Evolutionary conservation across 1,140 invertebrate species (phyloP), one percentile per base, ranked within the genome.

Genomic region (Cecropterus lyciades): DNA sequence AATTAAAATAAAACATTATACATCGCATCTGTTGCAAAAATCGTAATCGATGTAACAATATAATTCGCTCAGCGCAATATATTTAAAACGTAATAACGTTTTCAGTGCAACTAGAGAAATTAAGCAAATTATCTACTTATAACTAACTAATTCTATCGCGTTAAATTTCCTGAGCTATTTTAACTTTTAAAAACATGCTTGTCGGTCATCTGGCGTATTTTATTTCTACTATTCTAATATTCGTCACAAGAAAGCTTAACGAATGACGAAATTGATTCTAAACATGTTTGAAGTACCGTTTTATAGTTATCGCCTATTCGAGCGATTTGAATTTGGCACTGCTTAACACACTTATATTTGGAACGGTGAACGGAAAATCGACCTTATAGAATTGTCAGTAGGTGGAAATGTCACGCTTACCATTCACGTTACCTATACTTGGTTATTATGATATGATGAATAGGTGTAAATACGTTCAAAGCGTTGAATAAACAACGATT

Each of bases 241-340:
- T 51, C 17, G 10, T 51, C 16, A 51, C 11, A 56, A 42, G n/a
- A 30, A 62, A 62, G 48, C 45, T 46, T 9, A 27, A 42, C 27
- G 13, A 62, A 49, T 62, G 57, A 62, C 27, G 45, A 48, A 30
- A 62, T 49, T 17, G 48, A 62, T 49, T 62, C 57, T 27, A 37
- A 20, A 49, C 57, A 62, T 62, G 57, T 62, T 49, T 33, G 45
- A 11, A 24, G 45, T 62, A 62, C 45, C 57, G 57, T 62, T 49
- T 62, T 8, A 14, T 49, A 62, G 57, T 49, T 30, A 52, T 52
- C 49, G 49, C 49, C 49, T 52, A 52, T 27, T 49, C 46, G 5
- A 49, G 20, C 16, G 15, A 49, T 49, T 16, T 20, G 40, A 43
- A 43, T 43, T 43, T 14, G 40, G 14, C 42, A 16, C 33, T n/a